phyloP scores from a whole-genome alignment of 2,888 invertebrate species.

The Synergus itoensis region DNA sequence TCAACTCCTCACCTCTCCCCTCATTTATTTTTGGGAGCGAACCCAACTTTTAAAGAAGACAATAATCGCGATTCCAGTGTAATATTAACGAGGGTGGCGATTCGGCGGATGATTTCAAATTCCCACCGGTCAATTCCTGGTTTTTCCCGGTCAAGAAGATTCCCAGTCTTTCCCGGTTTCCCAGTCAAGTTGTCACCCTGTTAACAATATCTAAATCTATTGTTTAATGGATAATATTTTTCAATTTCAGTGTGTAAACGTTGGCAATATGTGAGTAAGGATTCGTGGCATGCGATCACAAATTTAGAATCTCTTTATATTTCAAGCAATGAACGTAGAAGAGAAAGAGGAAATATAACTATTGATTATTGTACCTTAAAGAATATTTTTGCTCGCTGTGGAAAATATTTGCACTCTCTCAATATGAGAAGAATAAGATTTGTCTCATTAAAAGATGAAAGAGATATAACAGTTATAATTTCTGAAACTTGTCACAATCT shows the following conservation, averaged over 20 bases:
- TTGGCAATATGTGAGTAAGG: conserved; percentile 2
- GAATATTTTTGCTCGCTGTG: neutral
- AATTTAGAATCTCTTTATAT: neutral
- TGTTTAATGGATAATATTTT: neutral
- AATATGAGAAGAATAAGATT: neutral
- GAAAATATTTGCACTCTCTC: neutral
- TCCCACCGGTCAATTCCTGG: too few species aligned
- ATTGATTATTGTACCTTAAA: neutral
- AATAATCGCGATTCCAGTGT: too few species aligned
- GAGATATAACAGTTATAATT: neutral
- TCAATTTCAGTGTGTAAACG: neutral
- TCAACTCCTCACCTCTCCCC: too few species aligned
- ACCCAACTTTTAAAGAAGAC: too few species aligned
- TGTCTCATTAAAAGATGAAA: too few species aligned
- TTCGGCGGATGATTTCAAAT: too few species aligned
- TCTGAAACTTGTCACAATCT: neutral
- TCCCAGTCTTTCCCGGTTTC: too few species aligned
- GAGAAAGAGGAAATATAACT: neutral
- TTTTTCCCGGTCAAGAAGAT: too few species aligned
- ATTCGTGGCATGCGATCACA: neutral
- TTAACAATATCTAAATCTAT: neutral
- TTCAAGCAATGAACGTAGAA: neutral
- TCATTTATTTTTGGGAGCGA: too few species aligned
- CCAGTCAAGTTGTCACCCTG: too few species aligned
- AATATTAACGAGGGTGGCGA: too few species aligned